Conservation (phyloP, 2,113 vertebrate species). For the Callocephalon fimbriatum region DNA sequence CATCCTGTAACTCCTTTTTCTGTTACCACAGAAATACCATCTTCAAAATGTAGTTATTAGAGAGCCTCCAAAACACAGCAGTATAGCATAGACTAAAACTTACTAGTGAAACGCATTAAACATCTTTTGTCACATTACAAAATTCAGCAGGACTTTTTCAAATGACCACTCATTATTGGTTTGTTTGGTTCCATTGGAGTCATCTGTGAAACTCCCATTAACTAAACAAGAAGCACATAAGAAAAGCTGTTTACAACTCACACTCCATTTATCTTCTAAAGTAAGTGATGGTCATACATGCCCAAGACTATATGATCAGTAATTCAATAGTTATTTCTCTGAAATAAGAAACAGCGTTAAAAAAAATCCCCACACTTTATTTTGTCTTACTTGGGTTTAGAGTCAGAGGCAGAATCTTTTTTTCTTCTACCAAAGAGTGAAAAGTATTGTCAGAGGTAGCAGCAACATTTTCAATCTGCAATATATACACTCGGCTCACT, state of each 20-base stretch:
- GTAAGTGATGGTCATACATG: background rate
- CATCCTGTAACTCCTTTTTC: background rate
- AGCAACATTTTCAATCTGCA: background rate
- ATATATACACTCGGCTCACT: background rate
- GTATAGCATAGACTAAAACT: background rate
- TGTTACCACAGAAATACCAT: background rate
- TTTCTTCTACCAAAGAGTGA: background rate
- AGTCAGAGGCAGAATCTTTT: background rate
- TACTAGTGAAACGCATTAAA: background rate
- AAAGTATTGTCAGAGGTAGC: background rate
- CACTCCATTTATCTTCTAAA: background rate
- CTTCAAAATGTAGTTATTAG: background rate
- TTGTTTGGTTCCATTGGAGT: background rate
- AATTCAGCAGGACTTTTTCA: background rate
- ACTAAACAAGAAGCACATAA: background rate
- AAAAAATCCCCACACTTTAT: rapidly evolving
- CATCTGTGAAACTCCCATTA: background rate
- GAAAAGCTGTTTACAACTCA: background rate
- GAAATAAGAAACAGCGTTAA: background rate
- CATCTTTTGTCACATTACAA: background rate
- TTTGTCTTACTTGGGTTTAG: background rate
- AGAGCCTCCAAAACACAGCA: background rate
- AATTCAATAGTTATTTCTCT: background rate
- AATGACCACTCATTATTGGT: background rate
- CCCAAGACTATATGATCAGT: background rate